Percentiles rank a stretch among this genome's conserved stretches.
These are phyloP conservation scores for Trachelipus rathkii DNA, from an alignment of 1,140 invertebrate species.

Conservation along the genomic window DNA sequence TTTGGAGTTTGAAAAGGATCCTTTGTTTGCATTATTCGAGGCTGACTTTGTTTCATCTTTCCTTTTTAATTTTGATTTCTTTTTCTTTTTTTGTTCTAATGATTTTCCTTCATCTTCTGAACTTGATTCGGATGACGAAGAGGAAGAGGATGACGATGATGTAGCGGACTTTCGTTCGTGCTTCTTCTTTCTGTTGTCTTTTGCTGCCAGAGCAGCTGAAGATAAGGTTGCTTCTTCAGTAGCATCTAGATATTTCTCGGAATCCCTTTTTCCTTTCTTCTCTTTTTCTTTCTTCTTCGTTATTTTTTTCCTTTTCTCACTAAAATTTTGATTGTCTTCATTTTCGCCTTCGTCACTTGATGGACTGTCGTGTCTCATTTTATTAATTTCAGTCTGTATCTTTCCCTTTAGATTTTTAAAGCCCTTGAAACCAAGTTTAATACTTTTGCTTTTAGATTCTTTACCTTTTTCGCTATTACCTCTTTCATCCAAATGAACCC, in stretches of 20 bases:
- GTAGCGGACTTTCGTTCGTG: slow-evolving; percentile 22
- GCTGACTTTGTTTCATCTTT: neutral
- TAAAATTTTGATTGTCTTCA: slow-evolving; percentile 16
- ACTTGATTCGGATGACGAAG: slow-evolving; percentile 39
- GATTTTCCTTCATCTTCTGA: slow-evolving; percentile 31
- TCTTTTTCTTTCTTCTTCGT: slow-evolving; percentile 39
- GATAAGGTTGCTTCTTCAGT: slow-evolving; percentile 31
- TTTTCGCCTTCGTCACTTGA: slow-evolving; percentile 34
- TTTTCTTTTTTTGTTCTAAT: slow-evolving; percentile 19
- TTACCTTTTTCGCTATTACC: slow-evolving; percentile 32
- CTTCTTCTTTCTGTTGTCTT: slow-evolving; percentile 31
- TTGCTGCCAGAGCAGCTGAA: slow-evolving; percentile 27
- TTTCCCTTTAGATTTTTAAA: slow-evolving; percentile 38
- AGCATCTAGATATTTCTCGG: slow-evolving; percentile 25
- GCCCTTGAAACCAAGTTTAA: slow-evolving; percentile 38
- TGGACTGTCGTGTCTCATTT: slow-evolving; percentile 37
- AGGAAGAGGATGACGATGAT: slow-evolving; percentile 25
- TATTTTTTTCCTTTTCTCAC: slow-evolving; percentile 30
- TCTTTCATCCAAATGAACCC: slow-evolving; percentile 28
- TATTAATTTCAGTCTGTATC: slow-evolving; percentile 35
- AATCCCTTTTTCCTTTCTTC: slow-evolving; percentile 33
- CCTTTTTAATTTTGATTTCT: slow-evolving; percentile 26
- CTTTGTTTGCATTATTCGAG: too few species aligned
- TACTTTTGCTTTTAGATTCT: slow-evolving; percentile 34
- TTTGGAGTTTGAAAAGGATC: too few species aligned